Conservation (phyloP, 1,140 invertebrate species). For the Stenopsyche tienmushanensis region DNA sequence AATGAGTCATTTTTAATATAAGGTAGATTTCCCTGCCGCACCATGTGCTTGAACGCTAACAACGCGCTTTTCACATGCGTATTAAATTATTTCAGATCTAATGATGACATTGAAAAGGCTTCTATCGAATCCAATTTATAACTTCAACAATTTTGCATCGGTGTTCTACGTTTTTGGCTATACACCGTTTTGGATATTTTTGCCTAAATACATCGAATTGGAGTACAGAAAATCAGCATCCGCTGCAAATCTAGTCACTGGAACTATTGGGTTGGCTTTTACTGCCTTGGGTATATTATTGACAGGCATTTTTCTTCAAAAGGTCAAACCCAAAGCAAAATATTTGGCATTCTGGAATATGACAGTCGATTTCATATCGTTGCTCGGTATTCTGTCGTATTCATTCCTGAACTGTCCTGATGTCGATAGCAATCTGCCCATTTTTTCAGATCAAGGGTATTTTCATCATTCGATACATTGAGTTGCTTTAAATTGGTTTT, state of each 20-base stretch:
- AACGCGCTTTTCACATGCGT: neutral
- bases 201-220: conserved; percentile 75
- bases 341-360: conserved; percentile 73
- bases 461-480: no score
- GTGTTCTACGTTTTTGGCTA: conserved; percentile 72
- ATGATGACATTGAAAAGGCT: conserved; percentile 62
- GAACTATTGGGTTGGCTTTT: conserved; percentile 68
- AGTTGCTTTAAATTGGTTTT: conserved; percentile 6
- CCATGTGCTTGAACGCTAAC: no score
- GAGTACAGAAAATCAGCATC: conserved; percentile 72
- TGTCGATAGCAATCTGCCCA: conserved; percentile 51
- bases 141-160: conserved; percentile 66
- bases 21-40: no score
- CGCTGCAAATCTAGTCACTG: conserved; percentile 65
- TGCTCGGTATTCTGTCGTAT: conserved; percentile 64
- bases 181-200: conserved; percentile 73
- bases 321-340: conserved; percentile 66
- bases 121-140: conserved; percentile 63
- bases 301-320: conserved; percentile 67
- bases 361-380: conserved; percentile 63
- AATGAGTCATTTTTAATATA: no score
- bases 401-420: conserved; percentile 69
- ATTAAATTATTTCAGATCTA: conserved; percentile 54
- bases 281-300: conserved; percentile 69
- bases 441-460: neutral